phyloP scores from a whole-genome alignment of 2,797 vertebrate species.

The Petrocephalus schoutedeni region DNA sequence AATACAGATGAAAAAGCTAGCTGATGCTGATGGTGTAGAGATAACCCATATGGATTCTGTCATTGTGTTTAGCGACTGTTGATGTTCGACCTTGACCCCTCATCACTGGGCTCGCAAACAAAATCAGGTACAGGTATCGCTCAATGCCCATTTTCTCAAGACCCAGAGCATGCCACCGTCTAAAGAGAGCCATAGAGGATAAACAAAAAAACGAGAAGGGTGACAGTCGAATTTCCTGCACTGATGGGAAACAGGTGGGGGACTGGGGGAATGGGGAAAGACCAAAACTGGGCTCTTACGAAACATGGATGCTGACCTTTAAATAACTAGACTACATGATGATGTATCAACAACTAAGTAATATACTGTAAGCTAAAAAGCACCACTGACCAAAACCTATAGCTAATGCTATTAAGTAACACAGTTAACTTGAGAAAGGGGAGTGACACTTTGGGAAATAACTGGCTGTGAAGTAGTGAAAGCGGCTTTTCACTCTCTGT shows the following conservation, averaged over 20 bases:
- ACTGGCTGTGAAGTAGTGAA: neutral
- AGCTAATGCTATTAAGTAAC: neutral
- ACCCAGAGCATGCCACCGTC: neutral
- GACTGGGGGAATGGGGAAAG: neutral
- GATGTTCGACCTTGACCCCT: neutral
- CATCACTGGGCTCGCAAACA: neutral
- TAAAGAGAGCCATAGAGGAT: neutral
- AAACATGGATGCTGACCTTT: slow-evolving; percentile 51
- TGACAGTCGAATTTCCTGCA: slow-evolving; percentile 26
- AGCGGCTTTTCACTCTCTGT: neutral
- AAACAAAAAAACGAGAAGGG: neutral
- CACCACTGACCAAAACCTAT: neutral
- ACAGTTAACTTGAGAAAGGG: neutral
- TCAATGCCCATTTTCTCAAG: neutral
- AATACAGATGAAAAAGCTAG: neutral
- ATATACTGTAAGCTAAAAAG: neutral
- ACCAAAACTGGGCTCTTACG: slow-evolving; percentile 56
- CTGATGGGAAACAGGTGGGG: slow-evolving; percentile 36
- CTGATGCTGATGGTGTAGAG: neutral
- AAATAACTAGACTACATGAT: neutral
- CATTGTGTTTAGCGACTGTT: neutral
- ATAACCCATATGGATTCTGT: neutral
- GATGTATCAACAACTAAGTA: neutral
- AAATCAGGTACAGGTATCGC: neutral
- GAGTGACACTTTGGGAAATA: neutral